These are phyloP conservation scores for Parazoanthus darwini DNA, from an alignment of 92 coral and sea anemone genomes.

Conservation along the genomic window DNA sequence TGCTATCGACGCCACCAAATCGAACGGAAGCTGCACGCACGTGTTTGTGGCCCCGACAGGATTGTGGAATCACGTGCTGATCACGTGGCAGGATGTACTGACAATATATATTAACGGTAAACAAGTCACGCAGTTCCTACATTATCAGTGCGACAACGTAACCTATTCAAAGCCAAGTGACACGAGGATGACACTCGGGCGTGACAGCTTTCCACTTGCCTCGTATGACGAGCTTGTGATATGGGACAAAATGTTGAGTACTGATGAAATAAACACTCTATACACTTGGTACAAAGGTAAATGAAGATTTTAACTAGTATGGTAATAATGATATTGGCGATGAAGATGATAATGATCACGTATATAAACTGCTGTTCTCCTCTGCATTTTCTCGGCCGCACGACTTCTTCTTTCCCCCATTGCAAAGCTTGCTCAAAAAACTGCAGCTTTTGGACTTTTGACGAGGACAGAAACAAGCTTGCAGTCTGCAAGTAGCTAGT, in stretches of 20 bases:
- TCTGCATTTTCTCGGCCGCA: no score
- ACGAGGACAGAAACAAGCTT: no score
- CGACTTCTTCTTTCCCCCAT: no score
- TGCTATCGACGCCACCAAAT: neutral
- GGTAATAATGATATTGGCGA: neutral
- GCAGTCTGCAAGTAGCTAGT: no score
- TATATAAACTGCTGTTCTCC: no score
- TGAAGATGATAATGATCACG: neutral
- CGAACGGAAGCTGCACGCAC: constrained; percentile 10
- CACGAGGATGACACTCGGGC: neutral
- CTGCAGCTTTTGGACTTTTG: no score
- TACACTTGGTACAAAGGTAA: constrained; percentile 13
- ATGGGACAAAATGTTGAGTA: constrained; percentile 3
- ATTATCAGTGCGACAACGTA: neutral
- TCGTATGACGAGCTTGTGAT: neutral
- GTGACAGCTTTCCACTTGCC: constrained; percentile 9
- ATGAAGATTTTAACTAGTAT: neutral
- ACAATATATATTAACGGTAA: neutral
- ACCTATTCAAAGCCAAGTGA: neutral
- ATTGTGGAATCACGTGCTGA: constrained; percentile 20
- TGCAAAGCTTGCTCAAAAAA: no score
- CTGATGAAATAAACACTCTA: neutral
- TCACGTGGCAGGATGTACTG: constrained; percentile 12
- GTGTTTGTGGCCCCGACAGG: constrained; percentile 17
- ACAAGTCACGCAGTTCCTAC: neutral